phyloP scores from a whole-genome alignment of 2,888 invertebrate genomes.

The Athripsodes cinereus region DNA sequence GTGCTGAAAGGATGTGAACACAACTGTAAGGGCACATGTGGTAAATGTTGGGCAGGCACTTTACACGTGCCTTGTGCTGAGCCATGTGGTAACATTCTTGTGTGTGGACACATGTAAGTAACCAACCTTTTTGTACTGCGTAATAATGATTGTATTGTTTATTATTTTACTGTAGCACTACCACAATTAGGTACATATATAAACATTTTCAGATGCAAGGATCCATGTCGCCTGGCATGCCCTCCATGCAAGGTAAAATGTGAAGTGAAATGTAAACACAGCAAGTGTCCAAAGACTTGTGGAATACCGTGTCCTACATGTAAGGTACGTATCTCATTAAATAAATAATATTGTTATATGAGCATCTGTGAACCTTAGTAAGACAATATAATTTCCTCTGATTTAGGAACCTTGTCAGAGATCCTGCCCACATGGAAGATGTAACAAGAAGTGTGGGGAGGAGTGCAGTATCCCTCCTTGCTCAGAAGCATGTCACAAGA shows the following conservation, averaged over 20 bases:
- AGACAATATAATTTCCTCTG: too few species aligned
- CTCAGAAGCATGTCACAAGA: conserved; percentile 36
- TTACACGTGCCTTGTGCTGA: conserved; percentile 53
- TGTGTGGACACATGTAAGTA: conserved; percentile 57
- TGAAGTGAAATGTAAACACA: conserved; percentile 47
- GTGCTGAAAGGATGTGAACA: conserved; percentile 45
- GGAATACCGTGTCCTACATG: conserved; percentile 36
- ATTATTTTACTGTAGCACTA: too few species aligned
- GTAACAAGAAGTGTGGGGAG: conserved; percentile 43
- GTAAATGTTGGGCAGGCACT: conserved; percentile 52
- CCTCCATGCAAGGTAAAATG: conserved; percentile 51
- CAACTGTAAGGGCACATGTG: conserved; percentile 49
- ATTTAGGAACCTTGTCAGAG: conserved; percentile 34
- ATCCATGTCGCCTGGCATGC: conserved; percentile 51
- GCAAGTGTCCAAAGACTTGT: conserved; percentile 42
- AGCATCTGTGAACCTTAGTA: too few species aligned
- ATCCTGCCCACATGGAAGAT: conserved; percentile 45
- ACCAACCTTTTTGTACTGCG: not conserved
- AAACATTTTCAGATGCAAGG: conserved; percentile 39
- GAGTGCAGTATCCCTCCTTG: conserved; percentile 45
- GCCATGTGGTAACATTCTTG: conserved; percentile 49
- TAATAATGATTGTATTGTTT: too few species aligned
- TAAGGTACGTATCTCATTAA: conserved; percentile 3
- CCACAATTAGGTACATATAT: too few species aligned
- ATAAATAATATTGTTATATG: too few species aligned